Base-by-base conservation (phyloP, 2,113 vertebrate species). In the Pollimyrus isidori region DNA sequence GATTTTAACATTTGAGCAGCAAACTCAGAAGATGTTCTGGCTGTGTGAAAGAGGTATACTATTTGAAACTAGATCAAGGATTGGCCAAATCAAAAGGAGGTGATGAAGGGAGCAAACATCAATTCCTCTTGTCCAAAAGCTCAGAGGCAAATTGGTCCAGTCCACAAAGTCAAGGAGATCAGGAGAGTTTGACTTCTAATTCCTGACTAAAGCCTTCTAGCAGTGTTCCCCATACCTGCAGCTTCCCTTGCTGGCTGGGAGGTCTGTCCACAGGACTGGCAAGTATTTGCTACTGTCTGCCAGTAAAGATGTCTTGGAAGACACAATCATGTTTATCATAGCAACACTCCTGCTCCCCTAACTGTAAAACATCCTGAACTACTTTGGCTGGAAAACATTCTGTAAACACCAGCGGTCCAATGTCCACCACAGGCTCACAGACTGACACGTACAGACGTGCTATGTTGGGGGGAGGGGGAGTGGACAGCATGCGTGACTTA, bases 291-390 rank as follows among this genome's bases (percentile, higher is more conserved):
- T 45, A 86, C 65, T 73, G 39, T 62, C 89, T 30, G 46, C 23
- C 80, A 84, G 50, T 56, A 87, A 87, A 46, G 80, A 89, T 56
- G 50, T 89, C 45, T 53, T 65, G 82, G 83, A 69, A 86, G 89
- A 86, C 89, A 87, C 52, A 85, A 45, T 56, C 88, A 53, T 73
- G 39, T 35, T 15, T 9, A 48, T 35, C 62, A 80, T 5, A 17
- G n/a, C 35, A 30, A 13, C 49, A 45, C 46, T 73, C n/a, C 87
- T 46, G 42, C 26, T 88, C 87, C 87, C 45, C 11, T 48, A 26
- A 52, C 46, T 87, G 35, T 62, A 23, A 62, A 87, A 65, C 23
- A 53, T 35, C 35, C 26, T 56, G 65, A 46, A 30, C 87, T 49
- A n/a, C 62, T 88, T 49, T 76, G 56, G 87, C 87, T 76, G 69